Evolutionary conservation across 1,140 invertebrate genomes (phyloP).

Genomic region (Hycleus cichorii): DNA sequence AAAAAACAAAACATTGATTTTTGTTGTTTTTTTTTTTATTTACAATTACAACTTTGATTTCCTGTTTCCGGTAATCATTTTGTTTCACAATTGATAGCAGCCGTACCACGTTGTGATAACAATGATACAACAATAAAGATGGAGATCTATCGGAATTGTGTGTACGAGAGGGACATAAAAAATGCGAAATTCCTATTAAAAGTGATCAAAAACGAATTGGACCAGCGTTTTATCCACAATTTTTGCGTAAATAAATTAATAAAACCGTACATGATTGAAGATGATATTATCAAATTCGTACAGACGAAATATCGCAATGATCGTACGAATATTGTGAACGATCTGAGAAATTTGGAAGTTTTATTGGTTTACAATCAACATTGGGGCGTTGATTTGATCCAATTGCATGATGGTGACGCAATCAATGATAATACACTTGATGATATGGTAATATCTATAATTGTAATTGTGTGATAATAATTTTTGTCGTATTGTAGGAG

Average conservation of each 20-base stretch:
- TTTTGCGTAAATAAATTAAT: conserved; percentile 49
- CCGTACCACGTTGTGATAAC: conserved; percentile 3
- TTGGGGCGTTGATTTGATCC: conserved; percentile 57
- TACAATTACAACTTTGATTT: too few species aligned
- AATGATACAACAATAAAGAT: conserved; percentile 43
- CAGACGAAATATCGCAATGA: too few species aligned
- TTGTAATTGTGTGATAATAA: too few species aligned
- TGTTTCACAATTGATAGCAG: background rate
- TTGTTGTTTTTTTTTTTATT: too few species aligned
- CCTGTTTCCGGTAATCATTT: too few species aligned
- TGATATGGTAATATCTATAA: background rate
- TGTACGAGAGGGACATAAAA: conserved; percentile 49
- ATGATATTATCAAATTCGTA: conserved; percentile 42
- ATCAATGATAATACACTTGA: background rate
- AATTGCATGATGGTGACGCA: conserved; percentile 37
- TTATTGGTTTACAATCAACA: conserved; percentile 60
- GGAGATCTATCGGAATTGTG: conserved; percentile 47
- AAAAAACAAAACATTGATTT: too few species aligned
- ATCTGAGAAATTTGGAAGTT: conserved; percentile 59
- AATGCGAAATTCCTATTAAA: conserved; percentile 53
- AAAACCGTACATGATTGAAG: conserved; percentile 49
- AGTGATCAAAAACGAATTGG: conserved; percentile 51
- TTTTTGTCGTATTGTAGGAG: conserved; percentile 41
- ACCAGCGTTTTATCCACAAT: conserved; percentile 47
- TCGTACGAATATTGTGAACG: conserved; percentile 41